Conservation (phyloP, 2,797 vertebrate species). For the Ptychobarbus kaznakovi region DNA sequence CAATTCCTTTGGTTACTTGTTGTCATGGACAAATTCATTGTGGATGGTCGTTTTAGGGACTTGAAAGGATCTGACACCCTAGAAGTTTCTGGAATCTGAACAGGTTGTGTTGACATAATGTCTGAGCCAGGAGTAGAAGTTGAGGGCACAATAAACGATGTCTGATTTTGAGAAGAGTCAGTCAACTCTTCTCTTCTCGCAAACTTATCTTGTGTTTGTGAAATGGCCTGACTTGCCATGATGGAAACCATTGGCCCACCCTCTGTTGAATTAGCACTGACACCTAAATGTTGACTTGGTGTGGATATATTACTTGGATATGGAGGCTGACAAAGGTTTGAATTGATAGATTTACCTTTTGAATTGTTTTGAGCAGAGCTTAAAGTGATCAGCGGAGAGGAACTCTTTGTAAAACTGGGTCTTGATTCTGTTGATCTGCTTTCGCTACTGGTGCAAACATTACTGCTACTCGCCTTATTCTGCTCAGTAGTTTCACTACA, state of each 20-base stretch:
- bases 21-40: constrained; percentile 53
- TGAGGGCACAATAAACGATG: constrained; percentile 56
- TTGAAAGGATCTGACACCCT: constrained; percentile 67
- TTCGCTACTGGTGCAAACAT: constrained; percentile 57
- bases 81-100: constrained; percentile 63
- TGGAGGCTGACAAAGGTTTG: constrained; percentile 14
- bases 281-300: constrained; percentile 47
- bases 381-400: constrained; percentile 55
- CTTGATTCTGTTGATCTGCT: constrained; percentile 39
- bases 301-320: constrained; percentile 18
- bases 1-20: constrained; percentile 61
- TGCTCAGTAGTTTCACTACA: constrained; percentile 42
- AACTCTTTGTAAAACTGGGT: constrained; percentile 65
- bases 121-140: constrained; percentile 49
- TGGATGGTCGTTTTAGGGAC: constrained; percentile 60
- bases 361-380: constrained; percentile 46
- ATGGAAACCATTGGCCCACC: constrained; percentile 53
- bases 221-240: constrained; percentile 54
- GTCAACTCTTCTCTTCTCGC: constrained; percentile 56
- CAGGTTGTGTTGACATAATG: constrained; percentile 54
- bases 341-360: constrained; percentile 45
- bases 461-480: constrained; percentile 47
- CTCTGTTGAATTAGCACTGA: constrained; percentile 52
- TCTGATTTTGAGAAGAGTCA: constrained; percentile 61
- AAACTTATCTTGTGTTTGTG: constrained; percentile 60